phyloP scores from a whole-genome alignment of 1,140 invertebrate species.

The Rhyacophila brunnea region DNA sequence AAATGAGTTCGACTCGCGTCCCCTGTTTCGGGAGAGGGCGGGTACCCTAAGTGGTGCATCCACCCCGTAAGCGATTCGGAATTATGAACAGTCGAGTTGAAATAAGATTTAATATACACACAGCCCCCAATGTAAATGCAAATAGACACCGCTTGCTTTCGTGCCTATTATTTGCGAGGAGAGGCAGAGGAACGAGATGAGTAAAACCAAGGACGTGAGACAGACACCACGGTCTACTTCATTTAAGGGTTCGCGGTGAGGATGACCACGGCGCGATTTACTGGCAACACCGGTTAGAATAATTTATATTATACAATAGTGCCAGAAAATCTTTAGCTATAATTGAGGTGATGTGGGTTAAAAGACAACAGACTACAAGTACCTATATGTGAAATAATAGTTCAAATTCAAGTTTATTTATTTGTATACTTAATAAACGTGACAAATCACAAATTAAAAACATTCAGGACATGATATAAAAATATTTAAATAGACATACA shows the following conservation, averaged over 20 bases:
- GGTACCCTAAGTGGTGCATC: conserved; percentile 15
- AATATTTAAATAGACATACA: no score
- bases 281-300: no score
- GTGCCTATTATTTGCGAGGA: no score
- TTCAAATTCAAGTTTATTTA: no score
- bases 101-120: conserved; percentile 38
- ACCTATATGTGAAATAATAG: no score
- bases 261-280: no score
- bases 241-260: conserved; percentile 21
- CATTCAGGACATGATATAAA: no score
- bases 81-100: conserved; percentile 37
- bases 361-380: no score
- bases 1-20: neutral
- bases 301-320: no score
- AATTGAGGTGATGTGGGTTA: neutral
- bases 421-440: no score
- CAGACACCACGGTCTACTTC: conserved; percentile 21
- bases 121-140: conserved; percentile 33
- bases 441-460: no score
- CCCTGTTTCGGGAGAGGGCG: neutral
- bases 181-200: no score
- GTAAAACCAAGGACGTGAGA: neutral
- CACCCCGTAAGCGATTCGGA: conserved; percentile 25
- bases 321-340: neutral
- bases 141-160: conserved; percentile 25